These are phyloP conservation scores for Trochalopteron elliotii DNA, from an alignment of 2,113 vertebrate genomes.

Conservation along the genomic window DNA sequence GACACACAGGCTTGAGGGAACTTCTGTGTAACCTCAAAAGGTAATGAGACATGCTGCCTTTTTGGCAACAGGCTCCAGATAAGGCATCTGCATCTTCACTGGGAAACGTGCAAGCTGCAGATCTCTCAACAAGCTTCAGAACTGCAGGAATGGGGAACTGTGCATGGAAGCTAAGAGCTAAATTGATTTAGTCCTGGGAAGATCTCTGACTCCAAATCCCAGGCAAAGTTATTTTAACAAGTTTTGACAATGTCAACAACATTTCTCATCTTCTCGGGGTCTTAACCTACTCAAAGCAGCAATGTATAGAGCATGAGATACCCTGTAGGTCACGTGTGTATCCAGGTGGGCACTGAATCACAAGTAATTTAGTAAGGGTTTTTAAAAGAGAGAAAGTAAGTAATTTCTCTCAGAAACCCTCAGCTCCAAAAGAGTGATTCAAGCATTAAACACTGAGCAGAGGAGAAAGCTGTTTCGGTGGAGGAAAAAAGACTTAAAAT, in stretches of 20 bases:
- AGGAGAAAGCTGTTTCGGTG: not conserved
- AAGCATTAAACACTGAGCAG: not conserved
- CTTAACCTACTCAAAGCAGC: not conserved
- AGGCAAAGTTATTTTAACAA: not conserved
- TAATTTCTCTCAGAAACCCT: not conserved
- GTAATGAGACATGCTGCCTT: constrained; percentile 1
- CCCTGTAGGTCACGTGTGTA: not conserved
- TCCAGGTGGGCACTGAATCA: not conserved
- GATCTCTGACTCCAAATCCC: not conserved
- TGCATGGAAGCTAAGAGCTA: not conserved
- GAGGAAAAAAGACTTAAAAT: not conserved
- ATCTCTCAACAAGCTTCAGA: not conserved
- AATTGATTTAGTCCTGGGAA: not conserved
- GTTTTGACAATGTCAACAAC: not conserved
- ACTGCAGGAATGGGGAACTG: fast-evolving
- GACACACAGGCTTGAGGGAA: not conserved
- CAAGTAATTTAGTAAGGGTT: not conserved
- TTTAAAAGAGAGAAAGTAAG: not conserved
- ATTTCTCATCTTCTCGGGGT: not conserved
- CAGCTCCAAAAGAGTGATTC: not conserved
- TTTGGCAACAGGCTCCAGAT: not conserved
- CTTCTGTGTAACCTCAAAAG: not conserved
- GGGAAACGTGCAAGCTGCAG: not conserved
- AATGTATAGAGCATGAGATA: not conserved
- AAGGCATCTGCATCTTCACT: not conserved